Evolutionary conservation across 2,888 invertebrate genomes (phyloP), one percentile per base, ranked within the genome.

Genomic region (Drosophila seclusa): DNA sequence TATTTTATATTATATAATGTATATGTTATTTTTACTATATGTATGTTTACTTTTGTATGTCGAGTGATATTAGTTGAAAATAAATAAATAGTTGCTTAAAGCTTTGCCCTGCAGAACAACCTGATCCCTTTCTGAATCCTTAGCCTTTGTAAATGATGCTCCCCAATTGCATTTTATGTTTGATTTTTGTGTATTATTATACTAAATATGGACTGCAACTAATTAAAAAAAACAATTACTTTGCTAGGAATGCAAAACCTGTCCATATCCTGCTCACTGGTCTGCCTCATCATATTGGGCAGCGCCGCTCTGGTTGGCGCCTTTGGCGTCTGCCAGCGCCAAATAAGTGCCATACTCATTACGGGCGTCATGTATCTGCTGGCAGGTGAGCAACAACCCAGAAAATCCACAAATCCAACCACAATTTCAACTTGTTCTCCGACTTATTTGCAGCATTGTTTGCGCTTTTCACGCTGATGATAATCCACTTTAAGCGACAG

Each of bases 301-400:
- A 96, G 97, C 82, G 97, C 98, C 0, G 97, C 97, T 6, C 94
- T 98, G 66, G 97, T 98, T 4, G 98, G 98, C 27, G 95, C 96
- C 54, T 97, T 98, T 92, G 98, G 98, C 7, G 95, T 98, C 31
- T 96, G 97, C 91, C 96, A 97, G 92, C 97, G 97, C 90, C 98
- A 98, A 94, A 98, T 98, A 91, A 98, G 98, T 88, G 98, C 98
- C 3, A 98, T 98, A 40, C 95, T 98, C 66, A 96, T 98, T 49
- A 98, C 98, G 0, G 98, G 98, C 18, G 98, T 98, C 61, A 97
- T 98, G 96, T 98, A 98, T 93, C 94, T 98, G 66, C 93, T 98
- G 91, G 98, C 98, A 92, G 98, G 98, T 98, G 93, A 94, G 94
- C 89, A 10, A 29, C 87, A 11, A 27, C 10, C 4, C 24, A 16